Evolutionary conservation across 37 sponge, comb jelly and placozoan genomes (phyloP).

Genomic region (Halisarca cf. caerulea): DNA sequence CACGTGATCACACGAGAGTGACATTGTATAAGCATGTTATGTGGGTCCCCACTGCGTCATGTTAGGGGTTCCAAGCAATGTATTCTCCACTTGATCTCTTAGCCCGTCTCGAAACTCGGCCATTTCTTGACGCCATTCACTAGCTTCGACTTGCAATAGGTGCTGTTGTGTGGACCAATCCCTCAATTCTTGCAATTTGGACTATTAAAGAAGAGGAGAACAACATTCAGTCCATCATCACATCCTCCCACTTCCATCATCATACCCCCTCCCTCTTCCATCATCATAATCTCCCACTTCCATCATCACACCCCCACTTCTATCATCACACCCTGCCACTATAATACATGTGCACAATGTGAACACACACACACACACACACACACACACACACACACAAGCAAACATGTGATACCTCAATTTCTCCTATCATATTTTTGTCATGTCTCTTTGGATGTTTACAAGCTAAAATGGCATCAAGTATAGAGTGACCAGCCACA

Average conservation of each 20-base stretch:
- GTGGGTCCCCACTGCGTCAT: slow-evolving; percentile 14
- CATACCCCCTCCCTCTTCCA: too few relatives aligned
- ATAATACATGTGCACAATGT: too few relatives aligned
- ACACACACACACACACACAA: too few relatives aligned
- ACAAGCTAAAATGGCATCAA: slow-evolving; percentile 11
- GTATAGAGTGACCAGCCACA: neutral
- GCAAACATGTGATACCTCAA: too few relatives aligned
- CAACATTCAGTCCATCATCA: neutral
- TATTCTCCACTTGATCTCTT: slow-evolving; percentile 48
- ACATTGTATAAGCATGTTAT: too few relatives aligned
- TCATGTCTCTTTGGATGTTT: neutral
- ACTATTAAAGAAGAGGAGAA: too few relatives aligned
- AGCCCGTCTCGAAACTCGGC: slow-evolving; percentile 48
- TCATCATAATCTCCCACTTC: too few relatives aligned
- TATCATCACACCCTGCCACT: too few relatives aligned
- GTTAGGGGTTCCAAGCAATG: neutral
- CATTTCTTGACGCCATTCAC: slow-evolving; percentile 35
- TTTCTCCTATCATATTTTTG: neutral
- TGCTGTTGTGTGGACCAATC: slow-evolving; percentile 29
- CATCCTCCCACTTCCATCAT: too few relatives aligned
- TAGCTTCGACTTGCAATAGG: slow-evolving; percentile 32
- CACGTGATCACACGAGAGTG: too few relatives aligned
- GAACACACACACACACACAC: too few relatives aligned
- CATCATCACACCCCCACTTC: too few relatives aligned
- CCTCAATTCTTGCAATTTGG: slow-evolving; percentile 46